A percentile compares a stretch with the other conserved stretches of the same genome.
Evolutionary conservation across 2,888 invertebrate genomes (phyloP).

Genomic region (Chesias legatella): DNA sequence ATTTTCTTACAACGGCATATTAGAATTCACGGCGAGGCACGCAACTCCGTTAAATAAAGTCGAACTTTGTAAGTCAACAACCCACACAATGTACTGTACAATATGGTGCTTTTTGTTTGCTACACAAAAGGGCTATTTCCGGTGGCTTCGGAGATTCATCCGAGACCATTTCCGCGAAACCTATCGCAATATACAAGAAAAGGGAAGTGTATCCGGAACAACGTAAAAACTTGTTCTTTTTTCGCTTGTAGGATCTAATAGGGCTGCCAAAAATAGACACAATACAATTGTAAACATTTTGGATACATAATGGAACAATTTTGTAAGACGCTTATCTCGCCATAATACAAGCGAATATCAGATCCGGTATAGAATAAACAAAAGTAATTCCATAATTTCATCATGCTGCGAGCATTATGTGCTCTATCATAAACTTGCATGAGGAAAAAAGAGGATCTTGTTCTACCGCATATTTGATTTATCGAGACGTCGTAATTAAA

Average conservation of each 20-base stretch:
- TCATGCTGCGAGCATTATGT: constrained; percentile 9
- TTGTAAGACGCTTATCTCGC: too few relatives aligned
- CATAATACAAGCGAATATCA: too few relatives aligned
- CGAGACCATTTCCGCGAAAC: constrained; percentile 70
- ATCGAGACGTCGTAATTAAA: constrained; percentile 33
- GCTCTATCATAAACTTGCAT: constrained; percentile 11
- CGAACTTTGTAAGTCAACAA: constrained; percentile 62
- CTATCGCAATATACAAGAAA: constrained; percentile 71
- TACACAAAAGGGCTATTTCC: constrained; percentile 75
- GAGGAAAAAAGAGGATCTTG: constrained; percentile 24
- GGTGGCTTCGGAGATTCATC: constrained; percentile 55
- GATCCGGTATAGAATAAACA: too few relatives aligned
- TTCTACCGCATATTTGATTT: constrained; percentile 20
- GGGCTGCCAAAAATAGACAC: constrained; percentile 40
- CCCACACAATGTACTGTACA: constrained; percentile 48
- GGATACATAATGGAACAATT: too few relatives aligned
- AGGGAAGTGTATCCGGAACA: constrained; percentile 78
- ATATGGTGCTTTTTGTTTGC: constrained; percentile 54
- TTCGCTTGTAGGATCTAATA: constrained; percentile 45
- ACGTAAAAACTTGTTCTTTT: constrained; percentile 57
- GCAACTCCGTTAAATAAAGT: constrained; percentile 52
- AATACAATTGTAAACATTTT: neutral
- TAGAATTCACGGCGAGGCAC: constrained; percentile 45
- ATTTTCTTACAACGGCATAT: constrained; percentile 48
- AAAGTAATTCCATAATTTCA: neutral